phyloP scores from a whole-genome alignment of 2,797 vertebrate genomes.

The Hydrophis major region DNA sequence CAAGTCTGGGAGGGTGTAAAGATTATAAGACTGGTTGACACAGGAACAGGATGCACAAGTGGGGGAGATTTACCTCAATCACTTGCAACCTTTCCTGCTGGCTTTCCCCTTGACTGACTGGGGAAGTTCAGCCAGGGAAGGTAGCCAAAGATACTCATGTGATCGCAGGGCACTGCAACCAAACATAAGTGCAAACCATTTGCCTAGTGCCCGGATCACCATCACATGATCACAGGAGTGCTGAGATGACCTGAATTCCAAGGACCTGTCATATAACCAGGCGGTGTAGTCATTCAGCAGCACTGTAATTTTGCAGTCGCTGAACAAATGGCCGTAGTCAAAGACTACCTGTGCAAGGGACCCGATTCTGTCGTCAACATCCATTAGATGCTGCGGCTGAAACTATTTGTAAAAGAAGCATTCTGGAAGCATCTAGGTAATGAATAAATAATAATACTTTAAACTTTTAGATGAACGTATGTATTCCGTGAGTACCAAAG shows the following conservation, averaged over 20 bases:
- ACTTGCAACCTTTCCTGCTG: background rate
- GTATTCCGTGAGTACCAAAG: background rate
- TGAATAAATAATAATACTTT: background rate
- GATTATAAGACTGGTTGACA: background rate
- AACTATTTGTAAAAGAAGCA: background rate
- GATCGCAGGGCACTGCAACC: background rate
- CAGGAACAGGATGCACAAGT: background rate
- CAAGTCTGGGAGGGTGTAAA: background rate
- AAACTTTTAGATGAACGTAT: background rate
- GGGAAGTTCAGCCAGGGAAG: background rate
- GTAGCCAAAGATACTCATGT: background rate
- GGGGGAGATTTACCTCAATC: background rate
- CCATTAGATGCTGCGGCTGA: background rate
- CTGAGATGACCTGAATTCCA: background rate
- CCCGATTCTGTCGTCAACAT: background rate
- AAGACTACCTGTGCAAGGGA: background rate
- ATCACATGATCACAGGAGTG: background rate
- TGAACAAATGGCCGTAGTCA: background rate
- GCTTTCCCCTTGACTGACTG: background rate
- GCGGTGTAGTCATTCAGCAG: background rate
- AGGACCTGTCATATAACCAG: background rate
- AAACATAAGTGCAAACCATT: background rate
- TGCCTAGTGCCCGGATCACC: background rate
- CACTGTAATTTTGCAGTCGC: background rate
- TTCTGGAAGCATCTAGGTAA: background rate